Percentiles rank a stretch among this genome's conserved stretches.
Evolutionary conservation across 2,113 vertebrate species (phyloP).

Genomic region (Ellobius talpinus): DNA sequence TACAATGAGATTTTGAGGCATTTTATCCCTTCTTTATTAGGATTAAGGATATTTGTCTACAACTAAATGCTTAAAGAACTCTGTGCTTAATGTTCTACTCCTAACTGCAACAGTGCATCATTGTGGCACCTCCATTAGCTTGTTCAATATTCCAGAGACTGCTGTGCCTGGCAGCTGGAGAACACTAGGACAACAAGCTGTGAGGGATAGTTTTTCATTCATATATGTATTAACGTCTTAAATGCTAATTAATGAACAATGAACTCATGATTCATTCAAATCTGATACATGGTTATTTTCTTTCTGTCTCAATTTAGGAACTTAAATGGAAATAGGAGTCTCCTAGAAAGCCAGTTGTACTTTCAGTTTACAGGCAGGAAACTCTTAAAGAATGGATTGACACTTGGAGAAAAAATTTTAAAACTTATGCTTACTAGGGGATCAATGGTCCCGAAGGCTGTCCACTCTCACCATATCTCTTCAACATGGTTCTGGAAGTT

Average conservation of each 20-base stretch:
- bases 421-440: too few species aligned
- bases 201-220: constrained; percentile 15
- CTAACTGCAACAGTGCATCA: constrained; percentile 42
- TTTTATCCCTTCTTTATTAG: constrained; percentile 61
- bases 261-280: constrained; percentile 26
- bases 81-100: constrained; percentile 63
- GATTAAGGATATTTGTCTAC: constrained; percentile 35
- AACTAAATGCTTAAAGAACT: constrained; percentile 69
- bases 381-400: constrained; percentile 11
- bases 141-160: constrained; percentile 36
- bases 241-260: constrained; percentile 56
- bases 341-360: not conserved
- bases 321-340: not conserved
- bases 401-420: not conserved
- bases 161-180: constrained; percentile 35
- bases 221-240: constrained; percentile 20
- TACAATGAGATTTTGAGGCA: constrained; percentile 39
- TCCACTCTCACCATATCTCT: too few species aligned
- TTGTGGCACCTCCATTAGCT: constrained; percentile 19
- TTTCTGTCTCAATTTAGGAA: constrained; percentile 2
- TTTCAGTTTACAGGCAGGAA: not conserved
- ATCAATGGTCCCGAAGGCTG: too few species aligned
- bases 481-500: too few species aligned
- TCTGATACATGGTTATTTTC: constrained; percentile 37
- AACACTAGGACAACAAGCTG: constrained; percentile 51